phyloP scores from a whole-genome alignment of 2,113 vertebrate genomes.

The Lophochroa leadbeateri region DNA sequence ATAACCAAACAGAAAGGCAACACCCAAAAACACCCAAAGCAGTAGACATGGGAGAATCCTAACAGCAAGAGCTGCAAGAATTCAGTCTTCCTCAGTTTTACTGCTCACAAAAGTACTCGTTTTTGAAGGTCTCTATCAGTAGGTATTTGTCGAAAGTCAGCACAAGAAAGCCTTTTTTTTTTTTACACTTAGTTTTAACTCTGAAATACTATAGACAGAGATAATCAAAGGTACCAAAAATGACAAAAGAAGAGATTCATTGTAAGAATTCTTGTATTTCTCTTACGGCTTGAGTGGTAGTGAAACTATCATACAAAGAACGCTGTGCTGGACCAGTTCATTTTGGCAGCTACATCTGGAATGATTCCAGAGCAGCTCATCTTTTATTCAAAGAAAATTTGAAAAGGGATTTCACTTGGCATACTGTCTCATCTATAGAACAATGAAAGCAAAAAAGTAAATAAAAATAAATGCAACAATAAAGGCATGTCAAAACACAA shows the following conservation, averaged over 20 bases:
- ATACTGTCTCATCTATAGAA: slow-evolving; percentile 35
- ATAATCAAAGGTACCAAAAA: not conserved
- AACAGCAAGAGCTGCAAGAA: not conserved
- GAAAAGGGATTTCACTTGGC: slow-evolving; percentile 68
- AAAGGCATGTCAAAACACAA: slow-evolving; percentile 53
- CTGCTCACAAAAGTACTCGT: not conserved
- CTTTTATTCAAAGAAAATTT: slow-evolving; percentile 66
- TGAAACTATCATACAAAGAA: slow-evolving; percentile 1
- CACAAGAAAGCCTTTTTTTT: not conserved
- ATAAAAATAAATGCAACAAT: slow-evolving; percentile 66
- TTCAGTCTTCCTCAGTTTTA: not conserved
- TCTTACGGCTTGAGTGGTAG: not conserved
- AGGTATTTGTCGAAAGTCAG: not conserved
- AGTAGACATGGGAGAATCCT: not conserved
- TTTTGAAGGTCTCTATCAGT: not conserved
- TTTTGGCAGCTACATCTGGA: slow-evolving; percentile 57
- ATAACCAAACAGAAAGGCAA: not conserved
- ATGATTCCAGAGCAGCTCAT: slow-evolving; percentile 55
- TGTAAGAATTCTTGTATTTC: not conserved
- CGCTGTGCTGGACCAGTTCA: slow-evolving; percentile 23
- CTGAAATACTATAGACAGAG: not conserved
- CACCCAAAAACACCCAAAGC: not conserved
- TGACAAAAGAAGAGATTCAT: not conserved
- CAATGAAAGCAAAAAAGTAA: slow-evolving; percentile 55
- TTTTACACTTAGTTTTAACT: not conserved